Percentiles rank a stretch among this genome's conserved stretches.
These are phyloP conservation scores for Lerema accius DNA, from an alignment of 1,140 invertebrate species.

Conservation along the genomic window DNA sequence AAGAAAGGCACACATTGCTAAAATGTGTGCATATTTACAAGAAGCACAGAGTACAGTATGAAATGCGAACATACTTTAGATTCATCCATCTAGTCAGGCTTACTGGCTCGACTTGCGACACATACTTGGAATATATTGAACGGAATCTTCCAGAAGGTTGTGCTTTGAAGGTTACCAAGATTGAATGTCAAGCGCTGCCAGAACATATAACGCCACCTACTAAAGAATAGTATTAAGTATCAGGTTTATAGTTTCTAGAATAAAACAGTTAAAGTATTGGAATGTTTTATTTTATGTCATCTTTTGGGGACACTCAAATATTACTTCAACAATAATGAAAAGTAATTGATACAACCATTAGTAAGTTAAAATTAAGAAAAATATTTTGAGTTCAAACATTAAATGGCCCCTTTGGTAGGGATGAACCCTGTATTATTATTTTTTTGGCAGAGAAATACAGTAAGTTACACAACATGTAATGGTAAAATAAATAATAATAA, in stretches of 20 bases:
- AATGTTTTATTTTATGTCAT: conserved; percentile 36
- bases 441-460: no score
- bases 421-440: no score
- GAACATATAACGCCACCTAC: conserved; percentile 79
- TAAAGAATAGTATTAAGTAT: conserved; percentile 50
- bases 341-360: no score
- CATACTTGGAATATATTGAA: conserved; percentile 98
- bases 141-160: conserved; percentile 99
- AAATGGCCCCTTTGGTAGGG: no score
- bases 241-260: conserved; percentile 32
- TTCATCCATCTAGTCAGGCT: conserved; percentile 92
- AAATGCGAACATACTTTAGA: conserved; percentile 95
- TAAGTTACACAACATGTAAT: no score
- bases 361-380: no score
- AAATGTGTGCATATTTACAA: conserved; percentile 96
- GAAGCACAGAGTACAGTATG: conserved; percentile 98
- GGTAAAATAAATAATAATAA: no score
- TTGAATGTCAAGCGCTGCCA: conserved; percentile 84
- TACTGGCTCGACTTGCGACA: conserved; percentile 97
- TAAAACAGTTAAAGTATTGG: conserved; percentile 28
- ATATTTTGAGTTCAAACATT: no score
- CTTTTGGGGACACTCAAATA: conserved; percentile 8
- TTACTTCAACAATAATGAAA: no score
- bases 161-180: conserved; percentile 96
- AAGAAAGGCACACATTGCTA: conserved; percentile 91